Percentiles rank a stretch among this genome's conserved stretches.
Evolutionary conservation across 2,888 invertebrate species (phyloP).

Genomic region (Acheta domesticus): DNA sequence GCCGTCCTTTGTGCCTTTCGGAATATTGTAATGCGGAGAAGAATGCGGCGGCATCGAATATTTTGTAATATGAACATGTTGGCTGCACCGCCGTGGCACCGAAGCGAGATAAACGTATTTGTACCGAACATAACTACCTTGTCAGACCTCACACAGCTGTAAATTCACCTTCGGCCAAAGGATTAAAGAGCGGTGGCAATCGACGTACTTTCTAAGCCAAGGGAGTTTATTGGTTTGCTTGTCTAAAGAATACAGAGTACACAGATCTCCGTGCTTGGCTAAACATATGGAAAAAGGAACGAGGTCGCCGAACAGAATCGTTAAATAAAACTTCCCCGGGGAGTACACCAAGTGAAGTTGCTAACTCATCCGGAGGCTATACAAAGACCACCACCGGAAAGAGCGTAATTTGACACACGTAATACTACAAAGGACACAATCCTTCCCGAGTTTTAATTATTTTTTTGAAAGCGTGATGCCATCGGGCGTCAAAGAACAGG

Average conservation of each 20-base stretch:
- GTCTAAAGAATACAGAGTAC: neutral
- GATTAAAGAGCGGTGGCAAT: neutral
- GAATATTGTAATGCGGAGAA: neutral
- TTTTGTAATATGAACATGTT: constrained; percentile 9
- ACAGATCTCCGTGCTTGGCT: neutral
- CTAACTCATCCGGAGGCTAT: neutral
- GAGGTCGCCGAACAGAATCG: neutral
- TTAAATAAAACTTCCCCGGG: neutral
- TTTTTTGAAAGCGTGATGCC: no score
- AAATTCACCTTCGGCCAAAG: neutral
- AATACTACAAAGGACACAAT: neutral
- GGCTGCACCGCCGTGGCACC: neutral
- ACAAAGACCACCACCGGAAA: neutral
- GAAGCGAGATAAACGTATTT: neutral
- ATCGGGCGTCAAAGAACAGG: no score
- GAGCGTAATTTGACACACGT: constrained; percentile 5
- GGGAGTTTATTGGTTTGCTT: neutral
- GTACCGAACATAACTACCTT: neutral
- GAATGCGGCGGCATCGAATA: neutral
- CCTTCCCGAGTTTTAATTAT: no score
- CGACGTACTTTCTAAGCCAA: neutral
- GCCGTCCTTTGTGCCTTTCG: neutral
- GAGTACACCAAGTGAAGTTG: neutral
- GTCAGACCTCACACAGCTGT: neutral
- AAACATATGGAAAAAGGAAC: neutral